phyloP scores from a whole-genome alignment of 1,140 invertebrate species.

The Brachionus sp. region DNA sequence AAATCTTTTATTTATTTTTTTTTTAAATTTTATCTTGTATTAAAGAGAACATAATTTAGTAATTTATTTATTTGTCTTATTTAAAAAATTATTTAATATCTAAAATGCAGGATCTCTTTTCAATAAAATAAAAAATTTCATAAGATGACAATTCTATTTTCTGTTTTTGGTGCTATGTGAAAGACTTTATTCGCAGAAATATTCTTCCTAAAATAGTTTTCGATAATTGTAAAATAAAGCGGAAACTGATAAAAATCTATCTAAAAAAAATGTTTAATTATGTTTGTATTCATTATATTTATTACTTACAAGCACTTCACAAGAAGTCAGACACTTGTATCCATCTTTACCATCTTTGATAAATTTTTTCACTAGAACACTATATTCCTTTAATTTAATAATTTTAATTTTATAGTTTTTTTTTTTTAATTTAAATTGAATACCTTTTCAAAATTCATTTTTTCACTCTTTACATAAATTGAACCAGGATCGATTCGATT shows the following conservation, averaged over 20 bases:
- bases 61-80: no score
- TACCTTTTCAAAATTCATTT: conserved; percentile 9
- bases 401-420: background rate
- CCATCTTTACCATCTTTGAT: conserved; percentile 42
- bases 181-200: background rate
- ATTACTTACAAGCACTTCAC: background rate
- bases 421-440: background rate
- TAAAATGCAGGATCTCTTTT: no score
- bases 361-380: background rate
- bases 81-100: no score
- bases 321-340: conserved; percentile 1
- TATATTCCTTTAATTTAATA: background rate
- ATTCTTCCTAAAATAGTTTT: conserved; percentile 28
- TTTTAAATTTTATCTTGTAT: no score
- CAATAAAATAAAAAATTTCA: background rate
- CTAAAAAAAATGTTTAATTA: background rate
- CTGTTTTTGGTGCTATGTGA: background rate
- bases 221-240: conserved; percentile 2
- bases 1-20: no score
- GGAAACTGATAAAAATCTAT: conserved; percentile 29
- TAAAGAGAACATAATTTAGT: no score
- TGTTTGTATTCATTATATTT: background rate
- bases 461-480: background rate
- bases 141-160: conserved; percentile 22
- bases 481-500: conserved; percentile 65